Percentiles rank a stretch among this genome's conserved stretches.
Conservation (phyloP, 2,113 vertebrate genomes). For the Xiphophorus couchianus region DNA sequence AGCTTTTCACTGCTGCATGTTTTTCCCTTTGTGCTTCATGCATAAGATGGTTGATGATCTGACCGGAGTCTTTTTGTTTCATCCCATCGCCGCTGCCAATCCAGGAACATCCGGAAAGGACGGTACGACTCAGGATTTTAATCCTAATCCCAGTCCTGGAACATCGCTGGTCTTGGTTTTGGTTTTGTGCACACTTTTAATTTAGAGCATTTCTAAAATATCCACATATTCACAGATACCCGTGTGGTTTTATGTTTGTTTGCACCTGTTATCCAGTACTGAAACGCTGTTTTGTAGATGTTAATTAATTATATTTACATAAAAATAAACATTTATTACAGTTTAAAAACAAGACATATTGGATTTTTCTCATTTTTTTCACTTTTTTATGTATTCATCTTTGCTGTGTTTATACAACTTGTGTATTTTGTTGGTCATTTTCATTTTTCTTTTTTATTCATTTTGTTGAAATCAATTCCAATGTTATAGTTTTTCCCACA, state of each 20-base stretch:
- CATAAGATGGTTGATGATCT: background rate
- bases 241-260: background rate
- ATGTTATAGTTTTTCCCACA: background rate
- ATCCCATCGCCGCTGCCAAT: slow-evolving; percentile 20
- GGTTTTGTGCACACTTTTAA: background rate
- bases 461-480: background rate
- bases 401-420: background rate
- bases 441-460: background rate
- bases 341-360: no score
- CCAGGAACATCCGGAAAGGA: slow-evolving; percentile 97
- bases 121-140: slow-evolving; percentile 89
- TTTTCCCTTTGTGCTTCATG: background rate
- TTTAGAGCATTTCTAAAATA: slow-evolving; percentile 7
- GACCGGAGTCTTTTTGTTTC: slow-evolving; percentile 13
- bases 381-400: background rate
- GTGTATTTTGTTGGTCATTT: no score
- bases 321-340: no score
- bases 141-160: slow-evolving; percentile 66
- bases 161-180: slow-evolving; percentile 26
- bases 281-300: background rate
- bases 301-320: no score
- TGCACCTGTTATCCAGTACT: background rate
- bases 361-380: background rate
- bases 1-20: slow-evolving; percentile 16
- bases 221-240: slow-evolving; percentile 1